phyloP scores from a whole-genome alignment of 2,888 invertebrate species.

The Quadroppia sp. region DNA sequence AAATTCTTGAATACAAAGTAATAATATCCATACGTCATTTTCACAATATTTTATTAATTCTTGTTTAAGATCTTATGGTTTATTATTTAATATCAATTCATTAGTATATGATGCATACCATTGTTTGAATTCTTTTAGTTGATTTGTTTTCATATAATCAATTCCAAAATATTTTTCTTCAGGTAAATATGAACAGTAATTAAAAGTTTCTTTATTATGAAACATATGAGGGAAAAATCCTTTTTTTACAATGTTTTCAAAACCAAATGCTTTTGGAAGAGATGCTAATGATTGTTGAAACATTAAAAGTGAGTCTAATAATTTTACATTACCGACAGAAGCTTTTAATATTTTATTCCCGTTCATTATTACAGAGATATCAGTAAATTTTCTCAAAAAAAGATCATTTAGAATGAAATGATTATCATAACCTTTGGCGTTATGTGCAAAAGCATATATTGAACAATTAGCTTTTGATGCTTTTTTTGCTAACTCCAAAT shows the following conservation, averaged over 20 bases:
- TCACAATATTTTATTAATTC: conserved; percentile 39
- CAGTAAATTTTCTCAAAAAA: conserved; percentile 16
- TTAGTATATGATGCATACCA: conserved; percentile 19
- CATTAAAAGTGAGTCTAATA: conserved; percentile 37
- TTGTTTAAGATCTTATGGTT: neutral
- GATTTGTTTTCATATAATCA: conserved; percentile 6
- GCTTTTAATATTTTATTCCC: conserved; percentile 33
- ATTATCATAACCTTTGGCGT: conserved; percentile 39
- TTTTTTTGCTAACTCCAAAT: conserved; percentile 55
- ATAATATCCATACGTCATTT: conserved; percentile 38
- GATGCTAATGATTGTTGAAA: conserved; percentile 29
- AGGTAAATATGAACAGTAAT: neutral
- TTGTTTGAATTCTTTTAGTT: conserved; percentile 1
- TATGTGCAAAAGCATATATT: conserved; percentile 31
- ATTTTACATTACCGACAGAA: conserved; percentile 17
- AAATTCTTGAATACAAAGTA: neutral
- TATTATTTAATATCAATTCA: no score
- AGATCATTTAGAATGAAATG: conserved; percentile 39
- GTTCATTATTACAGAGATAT: neutral
- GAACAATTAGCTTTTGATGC: neutral
- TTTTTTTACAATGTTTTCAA: conserved; percentile 19
- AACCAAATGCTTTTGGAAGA: conserved; percentile 38
- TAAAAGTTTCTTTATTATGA: neutral
- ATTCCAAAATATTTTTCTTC: conserved; percentile 5
- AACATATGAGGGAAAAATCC: conserved; percentile 33